Base-by-base conservation (phyloP, 2,888 invertebrate species). In the Troilus luridus region DNA sequence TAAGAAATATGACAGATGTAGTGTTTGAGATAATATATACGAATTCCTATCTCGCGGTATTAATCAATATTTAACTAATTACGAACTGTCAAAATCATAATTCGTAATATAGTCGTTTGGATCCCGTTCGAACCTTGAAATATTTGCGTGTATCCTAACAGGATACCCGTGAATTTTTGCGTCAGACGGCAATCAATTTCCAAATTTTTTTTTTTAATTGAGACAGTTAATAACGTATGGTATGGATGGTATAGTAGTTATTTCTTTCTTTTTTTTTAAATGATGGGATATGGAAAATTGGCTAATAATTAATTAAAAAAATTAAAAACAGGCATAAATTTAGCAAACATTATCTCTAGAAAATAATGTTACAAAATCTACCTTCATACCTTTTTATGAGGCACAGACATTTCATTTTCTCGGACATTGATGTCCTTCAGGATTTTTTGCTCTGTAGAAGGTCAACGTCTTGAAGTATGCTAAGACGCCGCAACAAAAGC, bases 391-490 rank as follows among this genome's bases (percentile, higher is more conserved):
- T n/a, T 72, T 77, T 41, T 77, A 41, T 19, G 19, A 77, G 24
- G 41, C 72, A 41, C 41, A 27, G 72, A 41, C 72, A 77, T 77
- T 77, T 77, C 72, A 12, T 77, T 27, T 77, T 77, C 72, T 77
- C 27, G 72, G 41, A 77, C 9, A 77, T 41, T 27, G 72, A 77
- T 41, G 72, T 77, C 72, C 72, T 77, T 77, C 41, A 77, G 72
- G 41, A 77, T 77, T 77, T 77, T 77, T 77, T 77, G 27, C 72
- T 1, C 17, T 9, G 72, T 77, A 77, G 72, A 77, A 77, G 72
- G 72, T 77, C 72, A 77, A 77, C 72, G 72, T 41, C 72, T 77
- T 77, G 0, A 77, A 41, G 72, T 77, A 77, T 77, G 72, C 72
- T 77, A 77, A 77, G 72, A 41, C 41, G 14, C 24, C 9, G 41